Percentiles rank a stretch among this genome's conserved stretches.
Conservation (phyloP, 2,888 invertebrate genomes). For the Noctua janthe region DNA sequence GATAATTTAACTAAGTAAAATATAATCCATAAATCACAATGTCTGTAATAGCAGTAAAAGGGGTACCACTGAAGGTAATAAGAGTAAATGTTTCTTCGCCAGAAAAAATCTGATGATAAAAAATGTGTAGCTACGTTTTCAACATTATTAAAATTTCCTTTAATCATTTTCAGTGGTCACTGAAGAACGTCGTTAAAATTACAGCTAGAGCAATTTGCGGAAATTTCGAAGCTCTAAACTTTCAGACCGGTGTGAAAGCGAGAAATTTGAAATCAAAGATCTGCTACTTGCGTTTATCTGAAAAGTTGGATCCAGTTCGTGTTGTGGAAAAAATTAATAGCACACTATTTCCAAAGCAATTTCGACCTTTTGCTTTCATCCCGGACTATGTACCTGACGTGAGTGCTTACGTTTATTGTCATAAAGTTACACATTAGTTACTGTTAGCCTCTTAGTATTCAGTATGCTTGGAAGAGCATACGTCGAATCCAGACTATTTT, state of each 20-base stretch:
- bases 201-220: conserved; percentile 70
- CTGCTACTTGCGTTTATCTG: conserved; percentile 75
- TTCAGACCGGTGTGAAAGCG: conserved; percentile 30
- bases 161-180: conserved; percentile 69
- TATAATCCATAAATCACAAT: conserved; percentile 51
- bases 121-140: background rate
- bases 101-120: too few species aligned
- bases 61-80: conserved; percentile 62
- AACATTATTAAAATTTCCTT: background rate
- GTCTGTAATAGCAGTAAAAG: conserved; percentile 71
- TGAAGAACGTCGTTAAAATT: conserved; percentile 60
- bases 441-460: background rate
- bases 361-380: conserved; percentile 68
- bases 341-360: conserved; percentile 18
- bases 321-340: conserved; percentile 70
- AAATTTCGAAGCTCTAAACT: conserved; percentile 75
- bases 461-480: background rate
- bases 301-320: conserved; percentile 71
- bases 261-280: conserved; percentile 50
- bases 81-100: background rate
- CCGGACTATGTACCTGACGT: conserved; percentile 77
- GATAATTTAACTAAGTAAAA: background rate
- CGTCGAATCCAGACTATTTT: background rate
- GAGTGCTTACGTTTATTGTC: conserved; percentile 63
- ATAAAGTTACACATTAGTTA: background rate